A percentile compares a stretch with the other conserved stretches of the same genome.
Evolutionary conservation across 2,888 invertebrate species (phyloP).

Genomic region (Keiferia lycopersicella): DNA sequence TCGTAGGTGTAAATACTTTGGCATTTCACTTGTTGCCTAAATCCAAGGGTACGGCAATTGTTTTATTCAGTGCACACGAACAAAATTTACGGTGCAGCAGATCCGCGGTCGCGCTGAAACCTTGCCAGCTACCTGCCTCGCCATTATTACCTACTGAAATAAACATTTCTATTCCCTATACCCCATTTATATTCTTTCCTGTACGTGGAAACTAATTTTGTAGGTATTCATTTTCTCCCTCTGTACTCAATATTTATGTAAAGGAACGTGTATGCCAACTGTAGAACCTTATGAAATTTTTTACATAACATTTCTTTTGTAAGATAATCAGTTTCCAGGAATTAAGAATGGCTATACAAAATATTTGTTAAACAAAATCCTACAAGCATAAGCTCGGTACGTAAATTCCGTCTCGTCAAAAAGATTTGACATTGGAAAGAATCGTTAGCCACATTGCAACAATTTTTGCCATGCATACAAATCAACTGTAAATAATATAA

Average conservation of each 20-base stretch:
- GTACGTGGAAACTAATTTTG: constrained; percentile 21
- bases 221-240: constrained; percentile 28
- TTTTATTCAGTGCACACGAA: constrained; percentile 57
- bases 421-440: too few relatives aligned
- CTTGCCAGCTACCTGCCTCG: constrained; percentile 46
- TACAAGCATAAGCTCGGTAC: too few relatives aligned
- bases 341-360: too few relatives aligned
- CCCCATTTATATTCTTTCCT: constrained; percentile 45
- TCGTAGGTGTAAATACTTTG: too few relatives aligned
- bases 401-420: too few relatives aligned
- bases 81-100: constrained; percentile 51
- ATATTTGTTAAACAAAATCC: too few relatives aligned
- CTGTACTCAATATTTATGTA: not conserved
- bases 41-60: constrained; percentile 41
- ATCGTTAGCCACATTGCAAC: too few relatives aligned
- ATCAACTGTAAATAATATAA: too few relatives aligned
- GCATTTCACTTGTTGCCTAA: constrained; percentile 38
- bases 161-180: constrained; percentile 49
- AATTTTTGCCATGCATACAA: too few relatives aligned
- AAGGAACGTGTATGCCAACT: not conserved
- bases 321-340: too few relatives aligned
- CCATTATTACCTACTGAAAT: constrained; percentile 53
- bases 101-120: constrained; percentile 43
- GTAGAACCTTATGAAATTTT: too few relatives aligned
- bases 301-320: too few relatives aligned